These are phyloP conservation scores for Scomber japonicus DNA, from an alignment of 2,113 vertebrate species.

Conservation along the genomic window DNA sequence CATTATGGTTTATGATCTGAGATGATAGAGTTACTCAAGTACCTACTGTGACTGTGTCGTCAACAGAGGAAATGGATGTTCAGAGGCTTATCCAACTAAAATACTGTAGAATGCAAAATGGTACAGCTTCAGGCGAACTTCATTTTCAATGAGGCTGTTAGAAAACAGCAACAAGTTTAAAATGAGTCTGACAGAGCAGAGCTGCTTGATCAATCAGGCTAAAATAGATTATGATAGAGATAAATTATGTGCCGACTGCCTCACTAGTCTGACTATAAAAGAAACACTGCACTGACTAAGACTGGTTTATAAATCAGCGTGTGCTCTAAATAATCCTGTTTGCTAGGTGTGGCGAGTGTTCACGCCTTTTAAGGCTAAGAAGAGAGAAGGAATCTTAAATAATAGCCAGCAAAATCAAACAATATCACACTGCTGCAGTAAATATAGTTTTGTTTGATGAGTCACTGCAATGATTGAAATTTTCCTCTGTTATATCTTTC, in stretches of 20 bases:
- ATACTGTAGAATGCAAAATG: conserved; percentile 40
- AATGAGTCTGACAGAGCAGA: conserved; percentile 26
- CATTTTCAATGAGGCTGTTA: conserved; percentile 36
- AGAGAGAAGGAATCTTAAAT: conserved; percentile 18
- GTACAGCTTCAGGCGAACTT: conserved; percentile 25
- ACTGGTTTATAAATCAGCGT: conserved; percentile 44
- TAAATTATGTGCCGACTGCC: conserved; percentile 35
- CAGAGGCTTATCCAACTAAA: conserved; percentile 52
- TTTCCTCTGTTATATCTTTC: not conserved
- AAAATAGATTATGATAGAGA: conserved; percentile 21
- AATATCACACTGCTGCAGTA: not conserved
- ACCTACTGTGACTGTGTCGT: conserved; percentile 31
- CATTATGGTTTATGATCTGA: conserved; percentile 11
- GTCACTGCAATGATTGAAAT: conserved; percentile 14
- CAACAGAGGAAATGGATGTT: conserved; percentile 61
- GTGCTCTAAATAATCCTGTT: conserved; percentile 59
- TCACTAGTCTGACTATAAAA: conserved; percentile 49
- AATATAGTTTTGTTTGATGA: conserved; percentile 17
- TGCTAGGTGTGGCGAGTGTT: conserved; percentile 37
- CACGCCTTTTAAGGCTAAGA: conserved; percentile 44
- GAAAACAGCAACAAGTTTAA: conserved; percentile 28
- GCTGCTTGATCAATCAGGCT: conserved; percentile 28
- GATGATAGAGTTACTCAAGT: conserved; percentile 50
- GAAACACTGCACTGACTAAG: conserved; percentile 29
- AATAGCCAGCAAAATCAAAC: conserved; percentile 36